phyloP scores from a whole-genome alignment of 2,888 invertebrate species.

The Orchesellides sinensis region DNA sequence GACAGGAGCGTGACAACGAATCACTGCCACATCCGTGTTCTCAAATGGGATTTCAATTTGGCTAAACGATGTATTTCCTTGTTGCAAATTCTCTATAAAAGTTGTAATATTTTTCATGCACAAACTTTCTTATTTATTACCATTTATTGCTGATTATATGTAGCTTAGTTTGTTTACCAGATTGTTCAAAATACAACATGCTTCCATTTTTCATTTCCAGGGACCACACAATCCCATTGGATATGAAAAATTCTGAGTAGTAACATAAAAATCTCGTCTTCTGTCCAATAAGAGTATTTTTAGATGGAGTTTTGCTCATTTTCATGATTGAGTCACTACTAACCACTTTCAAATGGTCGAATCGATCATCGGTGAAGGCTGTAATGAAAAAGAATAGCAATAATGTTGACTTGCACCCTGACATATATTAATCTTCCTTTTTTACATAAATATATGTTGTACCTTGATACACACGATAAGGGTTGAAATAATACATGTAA shows the following conservation, averaged over 20 bases:
- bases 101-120: not conserved
- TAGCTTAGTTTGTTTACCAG: constrained; percentile 15
- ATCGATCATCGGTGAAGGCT: constrained; percentile 67
- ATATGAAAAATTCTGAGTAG: constrained; percentile 65
- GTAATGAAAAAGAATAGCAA: not conserved
- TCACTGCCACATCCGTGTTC: constrained; percentile 57
- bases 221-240: constrained; percentile 66
- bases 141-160: too few relatives aligned
- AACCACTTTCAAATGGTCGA: constrained; percentile 65
- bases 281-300: constrained; percentile 65
- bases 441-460: not conserved
- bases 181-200: constrained; percentile 42
- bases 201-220: constrained; percentile 67
- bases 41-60: constrained; percentile 62
- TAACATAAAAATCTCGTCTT: constrained; percentile 67
- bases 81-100: constrained; percentile 28
- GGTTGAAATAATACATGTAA: constrained; percentile 68
- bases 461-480: constrained; percentile 70
- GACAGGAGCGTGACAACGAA: constrained; percentile 67
- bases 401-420: not conserved
- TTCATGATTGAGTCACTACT: constrained; percentile 69
- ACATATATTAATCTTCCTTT: too few relatives aligned
- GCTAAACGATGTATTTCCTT: constrained; percentile 66
- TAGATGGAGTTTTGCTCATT: constrained; percentile 69
- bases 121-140: too few relatives aligned